Evolutionary conservation across 2,797 vertebrate genomes (phyloP).

Genomic region (Chromis chromis): DNA sequence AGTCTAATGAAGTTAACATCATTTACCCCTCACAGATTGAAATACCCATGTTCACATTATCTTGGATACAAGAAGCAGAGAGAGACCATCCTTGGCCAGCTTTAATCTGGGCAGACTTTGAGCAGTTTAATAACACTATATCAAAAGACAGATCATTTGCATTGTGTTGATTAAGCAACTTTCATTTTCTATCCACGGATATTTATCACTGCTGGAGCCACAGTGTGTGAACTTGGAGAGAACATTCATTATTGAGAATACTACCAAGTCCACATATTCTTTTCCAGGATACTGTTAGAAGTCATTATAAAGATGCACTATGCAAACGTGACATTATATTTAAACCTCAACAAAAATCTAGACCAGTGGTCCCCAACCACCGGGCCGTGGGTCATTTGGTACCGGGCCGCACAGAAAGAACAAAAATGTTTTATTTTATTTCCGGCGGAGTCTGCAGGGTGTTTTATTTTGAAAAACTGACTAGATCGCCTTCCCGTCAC

Average conservation of each 20-base stretch:
- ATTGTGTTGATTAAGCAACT: conserved; percentile 51
- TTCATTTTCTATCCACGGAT: conserved; percentile 30
- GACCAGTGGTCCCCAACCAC: too few relatives aligned
- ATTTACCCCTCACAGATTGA: conserved; percentile 41
- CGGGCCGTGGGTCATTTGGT: too few relatives aligned
- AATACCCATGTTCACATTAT: conserved; percentile 35
- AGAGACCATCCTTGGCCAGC: conserved; percentile 13
- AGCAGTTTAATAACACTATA: conserved; percentile 15
- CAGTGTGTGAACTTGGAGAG: conserved; percentile 18
- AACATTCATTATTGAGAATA: conserved; percentile 36
- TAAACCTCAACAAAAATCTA: too few relatives aligned
- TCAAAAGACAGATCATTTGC: conserved; percentile 49
- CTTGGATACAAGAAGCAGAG: conserved; percentile 25
- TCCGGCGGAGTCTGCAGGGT: too few relatives aligned
- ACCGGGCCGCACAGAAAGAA: too few relatives aligned
- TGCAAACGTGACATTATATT: conserved; percentile 4
- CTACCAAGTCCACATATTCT: background rate
- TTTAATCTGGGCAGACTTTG: conserved; percentile 34
- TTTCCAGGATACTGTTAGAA: background rate
- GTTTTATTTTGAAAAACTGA: too few relatives aligned
- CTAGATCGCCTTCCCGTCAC: too few relatives aligned
- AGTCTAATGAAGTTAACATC: conserved; percentile 42
- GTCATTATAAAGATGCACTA: conserved; percentile 4
- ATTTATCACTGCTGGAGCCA: conserved; percentile 34
- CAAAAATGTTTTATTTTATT: too few relatives aligned